These are phyloP conservation scores for Lagria hirta DNA, from an alignment of 2,888 invertebrate genomes.

Conservation along the genomic window DNA sequence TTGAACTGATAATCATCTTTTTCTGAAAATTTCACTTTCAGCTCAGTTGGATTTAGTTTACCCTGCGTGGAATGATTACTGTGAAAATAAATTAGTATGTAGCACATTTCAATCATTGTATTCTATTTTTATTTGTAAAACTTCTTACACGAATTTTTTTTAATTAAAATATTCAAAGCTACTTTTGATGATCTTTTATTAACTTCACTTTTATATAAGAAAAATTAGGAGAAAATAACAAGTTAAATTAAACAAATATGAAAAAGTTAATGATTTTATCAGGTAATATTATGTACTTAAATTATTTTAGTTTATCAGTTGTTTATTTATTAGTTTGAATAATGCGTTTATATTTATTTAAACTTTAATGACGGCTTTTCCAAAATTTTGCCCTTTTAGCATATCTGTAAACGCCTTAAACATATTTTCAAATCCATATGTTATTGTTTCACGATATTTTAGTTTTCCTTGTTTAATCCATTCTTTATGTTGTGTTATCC, in stretches of 20 bases:
- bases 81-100: no score
- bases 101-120: no score
- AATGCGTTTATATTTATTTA: conserved; percentile 11
- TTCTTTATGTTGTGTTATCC: conserved; percentile 62
- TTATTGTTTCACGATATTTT: conserved; percentile 68
- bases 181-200: background rate
- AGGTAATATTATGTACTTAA: background rate
- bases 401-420: conserved; percentile 39
- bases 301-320: background rate
- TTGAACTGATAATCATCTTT: no score
- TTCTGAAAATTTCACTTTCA: no score
- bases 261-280: background rate
- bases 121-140: no score
- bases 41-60: no score
- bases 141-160: background rate
- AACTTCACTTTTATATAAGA: no score
- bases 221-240: background rate
- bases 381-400: conserved; percentile 39
- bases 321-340: background rate
- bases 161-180: background rate
- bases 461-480: conserved; percentile 71
- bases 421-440: conserved; percentile 61
- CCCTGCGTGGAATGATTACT: no score
- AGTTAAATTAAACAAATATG: background rate
- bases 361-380: conserved; percentile 42